Conservation (phyloP, 64 coral and sea anemone species). For the Cladopsammia gracilis region DNA sequence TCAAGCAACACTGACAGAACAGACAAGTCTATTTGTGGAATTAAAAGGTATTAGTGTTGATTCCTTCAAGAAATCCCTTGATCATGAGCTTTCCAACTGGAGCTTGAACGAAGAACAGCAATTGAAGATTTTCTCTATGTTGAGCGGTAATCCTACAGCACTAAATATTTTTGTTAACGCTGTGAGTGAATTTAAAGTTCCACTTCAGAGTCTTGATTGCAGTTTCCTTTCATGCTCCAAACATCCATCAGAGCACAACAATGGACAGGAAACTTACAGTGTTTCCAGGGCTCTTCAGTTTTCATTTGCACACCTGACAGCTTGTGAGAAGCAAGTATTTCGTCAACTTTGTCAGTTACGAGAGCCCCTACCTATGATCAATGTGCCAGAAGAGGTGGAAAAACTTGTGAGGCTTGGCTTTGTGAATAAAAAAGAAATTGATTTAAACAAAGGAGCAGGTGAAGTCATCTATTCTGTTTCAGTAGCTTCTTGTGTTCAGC, state of each 20-base stretch:
- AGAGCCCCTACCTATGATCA: slow-evolving; percentile 23
- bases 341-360: slow-evolving; percentile 36
- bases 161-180: slow-evolving; percentile 48
- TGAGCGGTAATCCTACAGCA: slow-evolving; percentile 74
- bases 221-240: background rate
- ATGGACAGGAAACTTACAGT: background rate
- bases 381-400: background rate
- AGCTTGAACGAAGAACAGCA: background rate
- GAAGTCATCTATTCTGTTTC: background rate
- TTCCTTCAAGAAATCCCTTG: slow-evolving; percentile 23
- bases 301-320: background rate
- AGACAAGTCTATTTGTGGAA: background rate
- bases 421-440: slow-evolving; percentile 1
- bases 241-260: background rate
- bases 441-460: background rate
- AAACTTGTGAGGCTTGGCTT: slow-evolving; percentile 47
- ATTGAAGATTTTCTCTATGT: slow-evolving; percentile 4
- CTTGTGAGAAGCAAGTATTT: slow-evolving; percentile 24
- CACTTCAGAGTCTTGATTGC: slow-evolving; percentile 35
- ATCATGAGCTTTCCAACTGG: background rate
- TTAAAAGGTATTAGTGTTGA: slow-evolving; percentile 33
- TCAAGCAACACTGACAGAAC: background rate
- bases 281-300: slow-evolving; percentile 38
- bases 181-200: slow-evolving; percentile 47
- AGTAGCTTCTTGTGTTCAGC: background rate